phyloP scores from a whole-genome alignment of 2,888 invertebrate species.

The Scrobipalpa costella region DNA sequence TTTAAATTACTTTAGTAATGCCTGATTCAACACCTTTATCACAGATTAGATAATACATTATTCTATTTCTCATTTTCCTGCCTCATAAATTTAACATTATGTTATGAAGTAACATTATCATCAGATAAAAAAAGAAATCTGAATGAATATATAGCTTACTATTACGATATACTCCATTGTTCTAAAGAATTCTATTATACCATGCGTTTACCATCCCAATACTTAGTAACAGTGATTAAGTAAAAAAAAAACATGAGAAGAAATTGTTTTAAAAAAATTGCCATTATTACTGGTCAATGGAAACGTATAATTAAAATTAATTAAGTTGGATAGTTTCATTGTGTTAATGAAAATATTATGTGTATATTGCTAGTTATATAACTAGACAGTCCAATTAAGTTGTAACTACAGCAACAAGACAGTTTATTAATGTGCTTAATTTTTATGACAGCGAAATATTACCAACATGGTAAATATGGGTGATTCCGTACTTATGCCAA shows the following conservation, averaged over 20 bases:
- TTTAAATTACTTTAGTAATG: no score
- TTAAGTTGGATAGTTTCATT: conserved; percentile 1
- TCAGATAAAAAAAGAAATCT: not conserved
- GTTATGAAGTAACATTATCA: not conserved
- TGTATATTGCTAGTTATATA: conserved; percentile 1
- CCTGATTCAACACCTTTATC: no score
- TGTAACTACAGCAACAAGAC: not conserved
- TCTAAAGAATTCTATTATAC: conserved; percentile 4
- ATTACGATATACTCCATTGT: conserved; percentile 7
- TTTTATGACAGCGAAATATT: no score
- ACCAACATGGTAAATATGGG: no score
- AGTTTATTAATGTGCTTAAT: no score
- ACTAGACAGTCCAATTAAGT: not conserved
- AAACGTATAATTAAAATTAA: conserved; percentile 12
- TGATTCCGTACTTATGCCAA: no score
- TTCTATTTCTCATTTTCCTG: no score
- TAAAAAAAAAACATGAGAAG: not conserved
- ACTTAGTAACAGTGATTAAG: not conserved
- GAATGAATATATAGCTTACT: not conserved
- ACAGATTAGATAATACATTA: no score
- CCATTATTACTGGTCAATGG: not conserved
- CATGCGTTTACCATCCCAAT: not conserved
- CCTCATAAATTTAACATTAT: not conserved
- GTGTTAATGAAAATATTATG: conserved; percentile 14
- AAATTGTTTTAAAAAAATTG: conserved; percentile 3